Evolutionary conservation across 2,797 vertebrate genomes (phyloP), one percentile per base, ranked within the genome.

Genomic region (Poecilia gillii): DNA sequence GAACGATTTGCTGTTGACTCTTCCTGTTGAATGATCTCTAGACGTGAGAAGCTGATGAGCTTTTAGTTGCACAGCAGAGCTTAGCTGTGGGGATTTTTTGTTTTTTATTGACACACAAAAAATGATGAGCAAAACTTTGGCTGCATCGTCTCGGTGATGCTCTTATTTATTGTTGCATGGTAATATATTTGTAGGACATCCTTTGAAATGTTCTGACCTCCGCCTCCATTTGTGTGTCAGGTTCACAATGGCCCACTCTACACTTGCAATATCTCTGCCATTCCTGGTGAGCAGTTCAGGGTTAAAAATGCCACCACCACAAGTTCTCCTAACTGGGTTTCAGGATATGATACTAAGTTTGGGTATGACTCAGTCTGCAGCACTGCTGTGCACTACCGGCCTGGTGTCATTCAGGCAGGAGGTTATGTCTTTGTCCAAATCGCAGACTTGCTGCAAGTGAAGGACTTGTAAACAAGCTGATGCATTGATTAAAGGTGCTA

Each of bases 331-430:
- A 90, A 90, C 93, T 92, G 84, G 87, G 88, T 90, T 93, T 92
- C 85, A 91, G 82, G 85, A 91, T 91, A 91, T 86, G 93, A 89
- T 91, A 81, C 95, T 95, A 95, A 94, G 90, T 96, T 94, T 95
- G 94, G 93, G 84, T 92, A 91, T 95, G 94, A 95, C 84, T 95
- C 94, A 94, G 89, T 93, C 91, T 92, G 89, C 83, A 84, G 87
- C 89, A 88, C 78, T 83, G 87, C 91, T 93, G 93, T 94, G 88
- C 92, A 88, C 89, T 91, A 81, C 75, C 71, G 84, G 82, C 74
- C 75, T 88, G 86, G 79, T 78, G 73, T 91, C 77, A 88, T 89
- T 87, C 82, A 84, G 82, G 81, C 75, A 62, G 75, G 76, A 87
- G 87, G 74, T 88, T 82, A 74, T 80, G 75, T 84, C 75, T 76